Base-by-base conservation (phyloP, 2,888 invertebrate species). In the Creontiades dilutus region DNA sequence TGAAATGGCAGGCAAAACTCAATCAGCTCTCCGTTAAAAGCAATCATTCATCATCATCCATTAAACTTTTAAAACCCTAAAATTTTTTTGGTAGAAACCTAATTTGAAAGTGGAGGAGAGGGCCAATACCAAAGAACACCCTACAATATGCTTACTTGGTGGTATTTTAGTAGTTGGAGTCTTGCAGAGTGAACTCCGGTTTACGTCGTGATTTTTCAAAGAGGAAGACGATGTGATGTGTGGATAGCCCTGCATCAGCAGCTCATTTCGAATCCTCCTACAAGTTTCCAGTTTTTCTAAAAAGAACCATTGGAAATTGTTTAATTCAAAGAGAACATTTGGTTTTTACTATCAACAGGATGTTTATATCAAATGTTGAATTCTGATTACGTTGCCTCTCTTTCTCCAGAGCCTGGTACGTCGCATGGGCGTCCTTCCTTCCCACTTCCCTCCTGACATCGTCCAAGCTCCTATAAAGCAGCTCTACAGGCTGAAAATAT, bases 401-500 rank as follows among this genome's bases (percentile, higher is more conserved):
- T 84, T 91, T 91, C 86, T 92, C 92, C 47, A 92, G 90, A 75
- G 92, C 90, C 82, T 91, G 81, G 91, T 92, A 92, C 48, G 91
- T 86, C n/a, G 90, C 90, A 12, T 91, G 84, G 11, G 91, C 91
- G n/a, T 92, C 91, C 55, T 88, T 85, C 90, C 89, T 78, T 90
- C 92, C 84, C 92, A 92, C 47, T 84, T 93, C 92, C 90, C 93
- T 92, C 91, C 93, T 92, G 91, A 93, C 92, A 86, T 93, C 93
- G 61, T 92, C 92, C 78, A 93, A 91, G 90, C 92, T 93, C 91
- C 92, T 92, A 89, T 93, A 93, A 46, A 93, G 92, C 28, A 93
- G 92, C 91, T 93, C 93, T 75, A 93, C 92, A n/a, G 93, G 93
- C 93, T 93, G 90, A 19, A 78, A 78, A 37, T 37, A 37, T 2